These are phyloP conservation scores for Drosophila ogumai DNA, from an alignment of 1,140 invertebrate genomes.

Conservation along the genomic window DNA sequence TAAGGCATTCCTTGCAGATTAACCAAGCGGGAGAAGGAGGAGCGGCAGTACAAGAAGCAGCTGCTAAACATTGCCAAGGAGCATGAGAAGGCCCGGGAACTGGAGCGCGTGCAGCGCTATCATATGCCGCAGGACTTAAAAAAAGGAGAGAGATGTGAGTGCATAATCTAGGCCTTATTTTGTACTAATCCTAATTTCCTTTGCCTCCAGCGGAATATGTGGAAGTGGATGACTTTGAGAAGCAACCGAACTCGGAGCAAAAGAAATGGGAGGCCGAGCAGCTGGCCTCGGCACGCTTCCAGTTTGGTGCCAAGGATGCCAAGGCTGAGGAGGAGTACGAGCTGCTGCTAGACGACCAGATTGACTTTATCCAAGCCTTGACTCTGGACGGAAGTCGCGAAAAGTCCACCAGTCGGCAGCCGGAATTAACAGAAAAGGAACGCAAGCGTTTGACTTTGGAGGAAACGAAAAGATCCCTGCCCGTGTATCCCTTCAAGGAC, in stretches of 20 bases:
- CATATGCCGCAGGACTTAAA: conserved; percentile 94
- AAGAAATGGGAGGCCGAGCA: conserved; percentile 99
- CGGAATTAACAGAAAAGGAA: conserved; percentile 89
- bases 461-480: conserved; percentile 96
- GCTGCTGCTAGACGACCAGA: conserved; percentile 96
- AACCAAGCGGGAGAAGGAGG: conserved; percentile 93
- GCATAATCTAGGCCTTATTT: rapidly evolving
- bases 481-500: conserved; percentile 96
- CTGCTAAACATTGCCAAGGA: conserved; percentile 96
- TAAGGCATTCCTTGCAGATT: conserved; percentile 86
- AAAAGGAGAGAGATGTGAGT: conserved; percentile 87
- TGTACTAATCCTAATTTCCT: background rate
- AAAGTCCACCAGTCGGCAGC: conserved; percentile 85
- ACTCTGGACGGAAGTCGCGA: conserved; percentile 93
- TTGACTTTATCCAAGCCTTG: conserved; percentile 98
- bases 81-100: conserved; percentile 96
- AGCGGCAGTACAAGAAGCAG: conserved; percentile 96
- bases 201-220: conserved; percentile 88
- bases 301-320: conserved; percentile 93
- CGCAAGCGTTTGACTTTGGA: conserved; percentile 93
- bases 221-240: conserved; percentile 95
- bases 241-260: conserved; percentile 96
- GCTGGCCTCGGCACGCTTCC: conserved; percentile 95
- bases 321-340: conserved; percentile 95
- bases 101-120: conserved; percentile 97